Conservation (phyloP, 2,113 vertebrate species). For the Acrocephalus arundinaceus region DNA sequence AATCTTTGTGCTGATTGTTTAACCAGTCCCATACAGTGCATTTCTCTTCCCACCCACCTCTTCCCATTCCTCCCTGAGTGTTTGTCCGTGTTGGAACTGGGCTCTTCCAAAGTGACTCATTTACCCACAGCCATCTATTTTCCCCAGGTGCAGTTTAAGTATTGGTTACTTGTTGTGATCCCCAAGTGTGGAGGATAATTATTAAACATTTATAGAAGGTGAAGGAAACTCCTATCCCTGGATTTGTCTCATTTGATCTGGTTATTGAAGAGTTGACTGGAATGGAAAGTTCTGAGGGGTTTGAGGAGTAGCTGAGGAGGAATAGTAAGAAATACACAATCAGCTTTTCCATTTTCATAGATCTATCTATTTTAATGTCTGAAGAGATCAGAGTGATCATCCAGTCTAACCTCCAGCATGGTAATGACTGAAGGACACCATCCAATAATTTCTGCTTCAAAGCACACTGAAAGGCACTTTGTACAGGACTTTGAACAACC, state of each 20-base stretch:
- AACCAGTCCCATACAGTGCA: background rate
- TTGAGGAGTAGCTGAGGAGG: background rate
- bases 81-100: background rate
- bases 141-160: background rate
- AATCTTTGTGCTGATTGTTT: background rate
- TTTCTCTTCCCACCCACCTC: background rate
- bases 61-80: background rate
- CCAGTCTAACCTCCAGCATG: conserved; percentile 9
- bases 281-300: background rate
- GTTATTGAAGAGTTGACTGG: background rate
- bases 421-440: conserved; percentile 13
- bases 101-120: background rate
- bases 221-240: background rate
- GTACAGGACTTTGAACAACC: background rate
- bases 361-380: conserved; percentile 8
- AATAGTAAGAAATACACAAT: background rate
- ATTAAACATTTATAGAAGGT: background rate
- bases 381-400: background rate
- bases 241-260: background rate
- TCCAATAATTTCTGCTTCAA: conserved; percentile 55
- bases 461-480: conserved; percentile 44
- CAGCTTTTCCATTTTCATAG: conserved; percentile 13
- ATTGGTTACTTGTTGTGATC: background rate
- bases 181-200: background rate
- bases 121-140: background rate